phyloP scores from a whole-genome alignment of 2,888 invertebrate species.

The Nomada hirtipes region DNA sequence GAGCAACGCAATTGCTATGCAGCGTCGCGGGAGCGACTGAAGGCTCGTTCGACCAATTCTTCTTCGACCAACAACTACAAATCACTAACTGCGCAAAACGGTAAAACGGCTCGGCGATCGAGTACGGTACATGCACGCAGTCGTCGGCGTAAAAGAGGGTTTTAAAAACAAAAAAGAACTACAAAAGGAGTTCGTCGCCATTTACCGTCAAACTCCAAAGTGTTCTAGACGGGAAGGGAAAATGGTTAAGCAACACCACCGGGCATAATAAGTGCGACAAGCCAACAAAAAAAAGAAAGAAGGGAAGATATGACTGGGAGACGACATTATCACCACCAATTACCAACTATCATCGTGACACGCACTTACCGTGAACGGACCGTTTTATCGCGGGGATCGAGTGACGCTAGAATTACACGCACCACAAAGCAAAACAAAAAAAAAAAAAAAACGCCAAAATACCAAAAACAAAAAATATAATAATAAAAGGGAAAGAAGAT shows the following conservation, averaged over 20 bases:
- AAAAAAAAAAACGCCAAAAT: slow-evolving; percentile 52
- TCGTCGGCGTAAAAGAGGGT: slow-evolving; percentile 75
- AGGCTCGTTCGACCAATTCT: slow-evolving; percentile 83
- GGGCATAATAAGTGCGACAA: slow-evolving; percentile 57
- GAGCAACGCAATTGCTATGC: slow-evolving; percentile 84
- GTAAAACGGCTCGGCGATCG: slow-evolving; percentile 79
- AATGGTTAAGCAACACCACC: slow-evolving; percentile 35
- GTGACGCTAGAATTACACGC: slow-evolving; percentile 68
- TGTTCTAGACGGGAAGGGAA: slow-evolving; percentile 50
- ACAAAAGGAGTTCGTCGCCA: slow-evolving; percentile 59
- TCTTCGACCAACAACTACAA: slow-evolving; percentile 81
- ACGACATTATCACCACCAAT: slow-evolving; percentile 62
- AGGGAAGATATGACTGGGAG: slow-evolving; percentile 49
- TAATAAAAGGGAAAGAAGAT: slow-evolving; percentile 33
- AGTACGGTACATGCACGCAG: slow-evolving; percentile 76
- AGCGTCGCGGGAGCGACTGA: slow-evolving; percentile 84
- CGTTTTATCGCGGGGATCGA: slow-evolving; percentile 75
- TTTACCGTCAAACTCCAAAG: slow-evolving; percentile 46
- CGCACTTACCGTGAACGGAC: slow-evolving; percentile 72
- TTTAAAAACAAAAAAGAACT: slow-evolving; percentile 65
- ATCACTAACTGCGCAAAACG: slow-evolving; percentile 81
- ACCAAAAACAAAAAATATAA: slow-evolving; percentile 45
- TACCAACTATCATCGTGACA: slow-evolving; percentile 66
- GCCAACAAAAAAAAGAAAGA: slow-evolving; percentile 13
- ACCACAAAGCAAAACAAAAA: slow-evolving; percentile 28